A percentile compares a stretch with the other conserved stretches of the same genome.
Evolutionary conservation across 2,797 vertebrate genomes (phyloP).

Genomic region (Betta splendens): DNA sequence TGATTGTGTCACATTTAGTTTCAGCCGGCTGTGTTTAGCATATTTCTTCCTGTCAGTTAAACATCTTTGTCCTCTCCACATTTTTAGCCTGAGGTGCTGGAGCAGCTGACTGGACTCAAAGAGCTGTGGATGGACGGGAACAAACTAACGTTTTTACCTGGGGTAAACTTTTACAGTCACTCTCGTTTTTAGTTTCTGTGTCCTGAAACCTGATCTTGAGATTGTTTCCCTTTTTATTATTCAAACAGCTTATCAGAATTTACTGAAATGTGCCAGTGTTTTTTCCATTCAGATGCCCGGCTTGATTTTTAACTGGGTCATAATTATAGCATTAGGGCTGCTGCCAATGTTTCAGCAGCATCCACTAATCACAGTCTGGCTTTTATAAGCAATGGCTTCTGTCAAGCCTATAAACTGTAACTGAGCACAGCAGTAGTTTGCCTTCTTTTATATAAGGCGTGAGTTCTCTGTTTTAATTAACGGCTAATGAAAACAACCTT

Average conservation of each 20-base stretch:
- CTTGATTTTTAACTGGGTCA: constrained; percentile 70
- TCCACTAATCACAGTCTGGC: constrained; percentile 65
- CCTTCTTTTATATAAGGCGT: constrained; percentile 4
- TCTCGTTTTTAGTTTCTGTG: not conserved
- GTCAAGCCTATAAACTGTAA: constrained; percentile 23
- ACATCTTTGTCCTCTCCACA: constrained; percentile 24
- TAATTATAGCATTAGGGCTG: constrained; percentile 71
- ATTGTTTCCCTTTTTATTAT: constrained; percentile 24
- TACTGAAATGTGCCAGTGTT: no score
- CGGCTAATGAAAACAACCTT: not conserved
- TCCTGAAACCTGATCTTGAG: constrained; percentile 8
- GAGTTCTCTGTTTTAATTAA: not conserved
- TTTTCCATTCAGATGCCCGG: constrained; percentile 53
- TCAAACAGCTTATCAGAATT: constrained; percentile 24
- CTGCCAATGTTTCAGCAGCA: constrained; percentile 55
- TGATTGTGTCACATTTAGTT: not conserved
- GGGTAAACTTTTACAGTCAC: constrained; percentile 81
- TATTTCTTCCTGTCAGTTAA: constrained; percentile 11
- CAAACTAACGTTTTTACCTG: constrained; percentile 92
- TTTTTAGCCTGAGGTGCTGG: constrained; percentile 95
- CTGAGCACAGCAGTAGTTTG: constrained; percentile 9
- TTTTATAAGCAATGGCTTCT: constrained; percentile 39
- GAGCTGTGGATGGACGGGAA: constrained; percentile 99
- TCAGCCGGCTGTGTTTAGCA: constrained; percentile 7
- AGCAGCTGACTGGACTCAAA: constrained; percentile 93